Conservation (phyloP, 2,888 invertebrate species). For the Himalopsyche kuldschensis region DNA sequence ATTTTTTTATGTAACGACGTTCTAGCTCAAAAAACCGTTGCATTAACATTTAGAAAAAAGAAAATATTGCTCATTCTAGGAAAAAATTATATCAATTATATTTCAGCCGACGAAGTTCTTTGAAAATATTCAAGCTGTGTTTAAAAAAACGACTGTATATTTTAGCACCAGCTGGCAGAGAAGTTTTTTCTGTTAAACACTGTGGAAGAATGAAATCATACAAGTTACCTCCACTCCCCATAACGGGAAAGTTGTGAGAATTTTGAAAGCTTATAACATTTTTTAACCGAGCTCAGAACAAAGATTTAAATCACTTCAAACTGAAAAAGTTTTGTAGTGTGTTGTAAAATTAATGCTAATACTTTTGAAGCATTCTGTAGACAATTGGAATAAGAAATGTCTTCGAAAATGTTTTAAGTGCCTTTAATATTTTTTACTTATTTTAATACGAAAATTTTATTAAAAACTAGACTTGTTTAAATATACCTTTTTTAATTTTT, state of each 20-base stretch:
- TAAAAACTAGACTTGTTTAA: no score
- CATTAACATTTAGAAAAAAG: no score
- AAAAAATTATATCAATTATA: not conserved
- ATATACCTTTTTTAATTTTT: no score
- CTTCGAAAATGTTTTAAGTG: not conserved
- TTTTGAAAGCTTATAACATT: not conserved
- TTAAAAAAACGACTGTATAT: slow-evolving; percentile 1
- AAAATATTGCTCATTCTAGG: no score
- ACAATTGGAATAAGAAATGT: not conserved
- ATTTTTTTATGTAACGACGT: no score
- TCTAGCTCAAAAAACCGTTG: no score
- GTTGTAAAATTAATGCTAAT: not conserved
- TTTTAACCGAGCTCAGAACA: not conserved
- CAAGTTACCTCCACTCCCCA: not conserved
- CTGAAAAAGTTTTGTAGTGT: not conserved
- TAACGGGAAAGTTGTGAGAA: not conserved
- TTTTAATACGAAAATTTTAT: no score
- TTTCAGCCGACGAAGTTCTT: not conserved
- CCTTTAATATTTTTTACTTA: no score
- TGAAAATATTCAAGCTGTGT: not conserved
- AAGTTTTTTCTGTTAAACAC: slow-evolving; percentile 11
- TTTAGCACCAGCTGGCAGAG: not conserved
- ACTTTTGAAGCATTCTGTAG: not conserved
- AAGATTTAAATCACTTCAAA: not conserved
- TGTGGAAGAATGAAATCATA: slow-evolving; percentile 4